These are phyloP conservation scores for Saturnia pavonia DNA, from an alignment of 2,888 invertebrate species.

Conservation along the genomic window DNA sequence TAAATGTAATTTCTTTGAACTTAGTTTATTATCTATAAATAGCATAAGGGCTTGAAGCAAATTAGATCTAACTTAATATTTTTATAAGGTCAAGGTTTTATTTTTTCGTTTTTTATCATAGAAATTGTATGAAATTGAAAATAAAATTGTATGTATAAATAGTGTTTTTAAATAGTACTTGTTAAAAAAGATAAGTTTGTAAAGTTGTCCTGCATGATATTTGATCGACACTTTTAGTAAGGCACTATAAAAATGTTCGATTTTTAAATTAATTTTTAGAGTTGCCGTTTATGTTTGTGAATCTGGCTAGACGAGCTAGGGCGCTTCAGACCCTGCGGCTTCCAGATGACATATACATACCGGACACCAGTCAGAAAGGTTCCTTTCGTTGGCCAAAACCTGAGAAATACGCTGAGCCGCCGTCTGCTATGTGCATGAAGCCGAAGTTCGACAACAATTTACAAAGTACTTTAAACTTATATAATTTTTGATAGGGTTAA, in stretches of 20 bases:
- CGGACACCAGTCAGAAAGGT: conserved; percentile 64
- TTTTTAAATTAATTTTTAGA: conserved; percentile 53
- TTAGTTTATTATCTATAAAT: too few relatives aligned
- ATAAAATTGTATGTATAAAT: too few relatives aligned
- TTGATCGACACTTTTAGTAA: not conserved
- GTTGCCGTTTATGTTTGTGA: conserved; percentile 74
- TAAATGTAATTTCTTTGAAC: too few relatives aligned
- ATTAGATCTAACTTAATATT: too few relatives aligned
- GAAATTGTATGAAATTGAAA: too few relatives aligned
- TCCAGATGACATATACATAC: conserved; percentile 68
- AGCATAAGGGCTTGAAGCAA: too few relatives aligned
- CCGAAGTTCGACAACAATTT: conserved; percentile 62
- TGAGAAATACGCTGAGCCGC: conserved; percentile 63
- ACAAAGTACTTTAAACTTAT: too few relatives aligned
- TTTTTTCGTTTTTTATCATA: too few relatives aligned
- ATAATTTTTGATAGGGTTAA: conserved; percentile 28
- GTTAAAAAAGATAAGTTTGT: not conserved
- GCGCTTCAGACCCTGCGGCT: conserved; percentile 70
- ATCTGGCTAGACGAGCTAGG: conserved; percentile 64
- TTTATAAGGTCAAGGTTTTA: too few relatives aligned
- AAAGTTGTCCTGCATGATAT: not conserved
- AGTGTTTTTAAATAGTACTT: too few relatives aligned
- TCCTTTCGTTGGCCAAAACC: conserved; percentile 57
- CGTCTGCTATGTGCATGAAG: conserved; percentile 56
- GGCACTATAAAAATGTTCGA: not conserved